Evolutionary conservation across 2,113 vertebrate species (phyloP).

Genomic region (Plecotus auritus): DNA sequence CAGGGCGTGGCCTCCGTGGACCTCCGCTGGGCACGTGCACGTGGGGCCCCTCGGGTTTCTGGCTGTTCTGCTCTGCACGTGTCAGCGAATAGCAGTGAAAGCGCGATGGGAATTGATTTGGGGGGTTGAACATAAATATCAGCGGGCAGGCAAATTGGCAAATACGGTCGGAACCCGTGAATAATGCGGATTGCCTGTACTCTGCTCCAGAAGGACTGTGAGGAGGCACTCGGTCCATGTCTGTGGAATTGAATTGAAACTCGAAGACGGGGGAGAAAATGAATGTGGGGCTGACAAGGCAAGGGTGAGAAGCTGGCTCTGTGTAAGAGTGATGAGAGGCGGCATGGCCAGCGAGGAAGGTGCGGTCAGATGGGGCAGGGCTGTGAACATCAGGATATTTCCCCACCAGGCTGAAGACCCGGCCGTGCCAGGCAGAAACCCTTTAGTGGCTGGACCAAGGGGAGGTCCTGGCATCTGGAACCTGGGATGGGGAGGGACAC

Average conservation of each 20-base stretch:
- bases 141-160: not conserved
- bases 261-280: not conserved
- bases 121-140: not conserved
- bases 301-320: not conserved
- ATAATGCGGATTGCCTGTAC: not conserved
- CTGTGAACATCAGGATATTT: not conserved
- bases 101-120: not conserved
- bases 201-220: not conserved
- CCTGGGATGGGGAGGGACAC: not conserved
- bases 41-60: rapidly evolving
- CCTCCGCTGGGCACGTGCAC: not conserved
- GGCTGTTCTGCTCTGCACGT: not conserved
- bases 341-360: not conserved
- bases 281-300: not conserved
- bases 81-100: not conserved
- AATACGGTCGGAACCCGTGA: not conserved
- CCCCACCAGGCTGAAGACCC: not conserved
- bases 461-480: not conserved
- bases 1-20: not conserved
- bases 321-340: not conserved
- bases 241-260: not conserved
- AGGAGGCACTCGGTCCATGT: not conserved
- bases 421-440: not conserved
- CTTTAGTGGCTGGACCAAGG: not conserved
- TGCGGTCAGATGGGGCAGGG: not conserved